phyloP scores from a whole-genome alignment of 2,113 vertebrate species.

The Zosterops borbonicus region DNA sequence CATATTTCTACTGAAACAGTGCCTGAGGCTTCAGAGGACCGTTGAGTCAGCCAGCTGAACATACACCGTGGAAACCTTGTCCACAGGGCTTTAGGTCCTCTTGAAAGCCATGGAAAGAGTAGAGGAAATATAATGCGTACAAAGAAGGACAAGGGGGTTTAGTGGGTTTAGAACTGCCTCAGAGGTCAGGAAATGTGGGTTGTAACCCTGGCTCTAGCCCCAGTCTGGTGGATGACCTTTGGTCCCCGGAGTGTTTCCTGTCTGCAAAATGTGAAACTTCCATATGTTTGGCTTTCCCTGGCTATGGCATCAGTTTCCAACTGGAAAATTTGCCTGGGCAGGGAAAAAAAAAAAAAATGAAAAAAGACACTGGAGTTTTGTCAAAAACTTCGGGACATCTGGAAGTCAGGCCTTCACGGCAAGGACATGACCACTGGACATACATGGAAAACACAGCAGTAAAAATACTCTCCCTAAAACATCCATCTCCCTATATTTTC shows the following conservation, averaged over 20 bases:
- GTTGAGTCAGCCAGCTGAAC: conserved; percentile 29
- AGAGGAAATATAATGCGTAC: neutral
- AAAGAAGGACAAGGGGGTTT: neutral
- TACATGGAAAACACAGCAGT: neutral
- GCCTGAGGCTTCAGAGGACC: neutral
- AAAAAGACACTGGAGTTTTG: conserved; percentile 20
- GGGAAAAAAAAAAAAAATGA: neutral
- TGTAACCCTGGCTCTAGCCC: conserved; percentile 35
- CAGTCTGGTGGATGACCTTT: conserved; percentile 54
- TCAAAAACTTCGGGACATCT: conserved; percentile 44
- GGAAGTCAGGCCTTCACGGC: neutral
- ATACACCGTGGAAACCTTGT: neutral
- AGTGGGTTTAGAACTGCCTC: neutral
- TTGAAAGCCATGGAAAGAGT: neutral
- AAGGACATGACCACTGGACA: neutral
- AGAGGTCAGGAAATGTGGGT: conserved; percentile 58
- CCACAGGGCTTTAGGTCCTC: conserved; percentile 13
- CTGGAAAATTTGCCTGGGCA: conserved; percentile 51
- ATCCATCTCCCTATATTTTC: neutral
- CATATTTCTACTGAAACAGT: neutral
- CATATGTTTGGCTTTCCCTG: conserved; percentile 61
- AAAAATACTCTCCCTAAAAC: neutral
- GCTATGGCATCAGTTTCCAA: conserved; percentile 59
- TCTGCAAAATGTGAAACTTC: conserved; percentile 58
- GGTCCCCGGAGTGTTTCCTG: conserved; percentile 35